Conservation (phyloP, 2,797 vertebrate genomes). For the Acomys russatus region DNA sequence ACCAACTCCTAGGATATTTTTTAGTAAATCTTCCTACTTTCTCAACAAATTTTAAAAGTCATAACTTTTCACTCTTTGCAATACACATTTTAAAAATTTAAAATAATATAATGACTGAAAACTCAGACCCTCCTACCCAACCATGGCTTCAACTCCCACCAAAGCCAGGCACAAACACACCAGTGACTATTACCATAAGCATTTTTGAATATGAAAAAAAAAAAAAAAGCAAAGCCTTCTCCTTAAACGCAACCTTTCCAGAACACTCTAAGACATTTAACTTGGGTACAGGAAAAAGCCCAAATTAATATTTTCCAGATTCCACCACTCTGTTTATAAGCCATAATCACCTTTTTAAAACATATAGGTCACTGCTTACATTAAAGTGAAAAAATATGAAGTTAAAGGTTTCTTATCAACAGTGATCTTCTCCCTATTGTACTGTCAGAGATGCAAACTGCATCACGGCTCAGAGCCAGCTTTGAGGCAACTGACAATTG, state of each 20-base stretch:
- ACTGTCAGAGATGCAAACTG: conserved; percentile 77
- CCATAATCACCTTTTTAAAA: conserved; percentile 78
- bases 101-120: neutral
- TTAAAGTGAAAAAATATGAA: conserved; percentile 78
- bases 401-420: conserved; percentile 79
- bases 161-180: conserved; percentile 59
- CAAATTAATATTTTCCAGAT: conserved; percentile 77
- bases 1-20: conserved; percentile 53
- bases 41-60: conserved; percentile 29
- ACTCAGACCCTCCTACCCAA: neutral
- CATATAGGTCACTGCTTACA: conserved; percentile 60
- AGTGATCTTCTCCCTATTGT: conserved; percentile 45
- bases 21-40: conserved; percentile 24
- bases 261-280: conserved; percentile 66
- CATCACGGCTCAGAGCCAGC: conserved; percentile 61
- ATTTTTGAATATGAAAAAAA: conserved; percentile 47
- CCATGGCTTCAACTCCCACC: conserved; percentile 8
- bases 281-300: conserved; percentile 53
- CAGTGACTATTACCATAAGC: conserved; percentile 23
- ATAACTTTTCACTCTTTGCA: conserved; percentile 37
- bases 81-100: neutral
- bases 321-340: conserved; percentile 77
- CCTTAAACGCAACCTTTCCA: conserved; percentile 79
- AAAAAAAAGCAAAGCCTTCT: conserved; percentile 71
- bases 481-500: conserved; percentile 80